Evolutionary conservation across 1,140 invertebrate species (phyloP).

Genomic region (Anastatus disparis): DNA sequence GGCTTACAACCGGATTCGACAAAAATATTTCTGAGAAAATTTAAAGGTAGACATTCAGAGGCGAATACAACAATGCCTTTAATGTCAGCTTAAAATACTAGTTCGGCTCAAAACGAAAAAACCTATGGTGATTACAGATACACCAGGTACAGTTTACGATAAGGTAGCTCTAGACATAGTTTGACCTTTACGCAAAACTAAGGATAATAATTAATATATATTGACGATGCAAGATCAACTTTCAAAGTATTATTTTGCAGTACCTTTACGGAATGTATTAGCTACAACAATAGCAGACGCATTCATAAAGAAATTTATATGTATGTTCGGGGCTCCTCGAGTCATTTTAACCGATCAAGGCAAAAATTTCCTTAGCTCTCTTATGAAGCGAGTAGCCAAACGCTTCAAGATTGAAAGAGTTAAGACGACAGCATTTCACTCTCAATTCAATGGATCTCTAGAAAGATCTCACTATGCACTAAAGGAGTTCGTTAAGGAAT

Average conservation of each 20-base stretch:
- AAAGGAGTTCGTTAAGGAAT: slow-evolving; percentile 48
- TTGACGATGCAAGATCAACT: too few species aligned
- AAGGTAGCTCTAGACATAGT: slow-evolving; percentile 35
- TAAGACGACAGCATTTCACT: slow-evolving; percentile 58
- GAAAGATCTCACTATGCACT: slow-evolving; percentile 58
- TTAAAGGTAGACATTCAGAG: slow-evolving; percentile 39
- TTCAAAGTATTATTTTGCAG: slow-evolving; percentile 15
- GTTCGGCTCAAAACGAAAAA: not conserved
- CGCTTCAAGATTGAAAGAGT: slow-evolving; percentile 45
- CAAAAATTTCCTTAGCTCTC: too few species aligned
- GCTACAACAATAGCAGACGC: slow-evolving; percentile 42
- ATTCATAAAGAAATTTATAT: too few species aligned
- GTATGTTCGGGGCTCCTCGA: too few species aligned
- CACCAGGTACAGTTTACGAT: not conserved
- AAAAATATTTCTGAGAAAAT: slow-evolving; percentile 40
- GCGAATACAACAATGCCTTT: too few species aligned
- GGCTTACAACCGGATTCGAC: too few species aligned
- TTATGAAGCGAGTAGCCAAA: too few species aligned
- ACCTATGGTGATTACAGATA: slow-evolving; percentile 16
- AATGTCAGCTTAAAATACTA: slow-evolving; percentile 44
- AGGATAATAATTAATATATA: too few species aligned
- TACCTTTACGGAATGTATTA: slow-evolving; percentile 39
- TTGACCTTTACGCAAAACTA: too few species aligned
- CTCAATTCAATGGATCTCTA: slow-evolving; percentile 55
- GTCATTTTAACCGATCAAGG: too few species aligned